phyloP scores from a whole-genome alignment of 2,888 invertebrate genomes.

The Drosophila monieri region DNA sequence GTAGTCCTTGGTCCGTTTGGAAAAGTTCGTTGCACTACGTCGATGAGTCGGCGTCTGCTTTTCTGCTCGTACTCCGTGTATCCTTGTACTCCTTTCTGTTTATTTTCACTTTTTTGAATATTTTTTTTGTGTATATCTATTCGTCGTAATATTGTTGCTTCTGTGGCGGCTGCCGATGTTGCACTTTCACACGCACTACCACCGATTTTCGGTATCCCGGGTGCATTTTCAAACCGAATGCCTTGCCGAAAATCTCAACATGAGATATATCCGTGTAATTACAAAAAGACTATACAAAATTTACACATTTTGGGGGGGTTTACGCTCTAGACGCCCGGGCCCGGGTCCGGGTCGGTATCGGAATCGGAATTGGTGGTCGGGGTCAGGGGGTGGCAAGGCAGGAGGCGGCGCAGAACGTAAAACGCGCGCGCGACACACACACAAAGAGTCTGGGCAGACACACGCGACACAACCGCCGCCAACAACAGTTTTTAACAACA shows the following conservation, averaged over 20 bases:
- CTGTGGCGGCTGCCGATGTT: conserved; percentile 25
- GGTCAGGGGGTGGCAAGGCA: conserved; percentile 26
- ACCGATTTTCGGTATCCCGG: conserved; percentile 31
- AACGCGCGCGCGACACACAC: conserved; percentile 41
- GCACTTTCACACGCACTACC: conserved; percentile 41
- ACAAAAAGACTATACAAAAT: conserved; percentile 50
- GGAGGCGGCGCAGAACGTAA: conserved; percentile 17
- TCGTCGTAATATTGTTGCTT: conserved; percentile 23
- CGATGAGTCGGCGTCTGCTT: conserved; percentile 45
- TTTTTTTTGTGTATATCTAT: conserved; percentile 20
- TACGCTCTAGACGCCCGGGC: conserved; percentile 20
- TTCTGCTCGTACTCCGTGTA: conserved; percentile 8
- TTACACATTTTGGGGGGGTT: conserved; percentile 37
- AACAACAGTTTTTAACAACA: conserved; percentile 74
- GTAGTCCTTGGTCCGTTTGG: conserved; percentile 34
- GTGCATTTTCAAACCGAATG: conserved; percentile 37
- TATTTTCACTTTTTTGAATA: conserved; percentile 17
- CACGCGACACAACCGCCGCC: conserved; percentile 68
- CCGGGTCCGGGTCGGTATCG: conserved; percentile 1
- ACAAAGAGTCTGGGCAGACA: conserved; percentile 45
- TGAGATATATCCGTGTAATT: conserved; percentile 42
- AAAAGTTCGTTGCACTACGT: conserved; percentile 69
- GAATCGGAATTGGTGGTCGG: background rate
- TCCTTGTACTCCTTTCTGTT: conserved; percentile 11
- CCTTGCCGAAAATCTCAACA: conserved; percentile 28